These are phyloP conservation scores for Zosterops borbonicus DNA, from an alignment of 2,113 vertebrate species.

Conservation along the genomic window DNA sequence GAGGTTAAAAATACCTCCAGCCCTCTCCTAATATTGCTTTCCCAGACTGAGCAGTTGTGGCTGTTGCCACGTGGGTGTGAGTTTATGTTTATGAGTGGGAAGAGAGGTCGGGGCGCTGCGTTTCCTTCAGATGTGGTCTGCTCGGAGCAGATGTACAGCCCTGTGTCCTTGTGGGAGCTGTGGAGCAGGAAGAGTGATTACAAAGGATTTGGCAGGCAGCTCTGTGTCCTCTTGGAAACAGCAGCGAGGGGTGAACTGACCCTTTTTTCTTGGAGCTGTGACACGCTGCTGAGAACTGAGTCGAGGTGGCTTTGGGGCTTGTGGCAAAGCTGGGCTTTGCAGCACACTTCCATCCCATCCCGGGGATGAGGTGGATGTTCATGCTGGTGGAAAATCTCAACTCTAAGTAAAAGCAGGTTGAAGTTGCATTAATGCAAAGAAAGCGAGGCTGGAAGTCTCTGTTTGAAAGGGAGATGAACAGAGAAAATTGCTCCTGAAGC, in stretches of 20 bases:
- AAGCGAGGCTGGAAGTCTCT: neutral
- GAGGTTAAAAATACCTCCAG: slow-evolving; percentile 63
- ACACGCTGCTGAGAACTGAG: neutral
- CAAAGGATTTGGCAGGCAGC: slow-evolving; percentile 3
- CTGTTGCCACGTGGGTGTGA: slow-evolving; percentile 66
- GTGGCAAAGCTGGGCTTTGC: neutral
- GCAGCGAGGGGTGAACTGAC: neutral
- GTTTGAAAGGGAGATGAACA: neutral
- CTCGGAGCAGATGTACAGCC: slow-evolving; percentile 13
- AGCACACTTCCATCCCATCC: neutral
- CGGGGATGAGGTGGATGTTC: neutral
- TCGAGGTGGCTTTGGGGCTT: neutral
- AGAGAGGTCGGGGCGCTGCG: slow-evolving; percentile 25
- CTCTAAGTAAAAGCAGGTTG: neutral
- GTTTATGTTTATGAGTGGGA: slow-evolving; percentile 59
- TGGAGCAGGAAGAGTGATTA: slow-evolving; percentile 38
- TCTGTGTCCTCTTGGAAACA: neutral
- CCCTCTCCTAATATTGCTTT: slow-evolving; percentile 27
- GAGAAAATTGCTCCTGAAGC: neutral
- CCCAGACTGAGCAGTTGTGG: slow-evolving; percentile 43
- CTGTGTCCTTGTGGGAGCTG: slow-evolving; percentile 28
- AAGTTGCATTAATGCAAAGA: neutral
- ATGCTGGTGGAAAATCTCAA: neutral
- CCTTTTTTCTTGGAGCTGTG: neutral
- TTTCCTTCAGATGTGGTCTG: slow-evolving; percentile 54